Evolutionary conservation across 1,140 invertebrate species (phyloP).

Genomic region (Thaumatotibia leucotreta): DNA sequence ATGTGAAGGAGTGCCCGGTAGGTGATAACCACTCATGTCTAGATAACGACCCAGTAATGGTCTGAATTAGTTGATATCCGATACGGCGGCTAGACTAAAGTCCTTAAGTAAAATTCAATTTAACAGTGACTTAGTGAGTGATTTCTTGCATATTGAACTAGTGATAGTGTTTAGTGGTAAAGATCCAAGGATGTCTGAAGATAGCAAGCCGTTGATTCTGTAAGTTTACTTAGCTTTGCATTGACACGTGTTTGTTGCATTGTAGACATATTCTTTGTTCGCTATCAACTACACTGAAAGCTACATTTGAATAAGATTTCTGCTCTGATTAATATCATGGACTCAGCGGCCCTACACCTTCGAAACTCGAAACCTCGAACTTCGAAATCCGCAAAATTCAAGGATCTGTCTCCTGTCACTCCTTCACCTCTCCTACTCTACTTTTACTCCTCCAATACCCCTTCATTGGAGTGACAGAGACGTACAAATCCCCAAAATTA

Average conservation of each 20-base stretch:
- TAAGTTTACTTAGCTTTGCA: conserved; percentile 34
- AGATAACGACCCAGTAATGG: conserved; percentile 34
- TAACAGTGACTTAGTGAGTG: neutral
- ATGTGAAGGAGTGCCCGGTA: conserved; percentile 43
- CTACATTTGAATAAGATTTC: neutral
- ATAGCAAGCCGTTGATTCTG: conserved; percentile 49
- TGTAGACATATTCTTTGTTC: neutral
- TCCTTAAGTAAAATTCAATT: neutral
- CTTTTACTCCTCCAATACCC: too few species aligned
- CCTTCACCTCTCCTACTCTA: too few species aligned
- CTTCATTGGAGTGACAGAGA: too few species aligned
- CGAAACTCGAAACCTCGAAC: too few species aligned
- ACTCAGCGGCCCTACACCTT: too few species aligned
- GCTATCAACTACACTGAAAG: neutral
- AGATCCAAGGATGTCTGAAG: conserved; percentile 36
- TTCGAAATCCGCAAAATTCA: too few species aligned
- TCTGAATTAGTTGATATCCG: conserved; percentile 24
- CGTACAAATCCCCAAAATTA: too few species aligned
- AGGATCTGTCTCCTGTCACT: too few species aligned
- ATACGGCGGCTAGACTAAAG: neutral
- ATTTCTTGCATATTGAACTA: neutral
- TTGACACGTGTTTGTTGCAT: neutral
- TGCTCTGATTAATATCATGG: too few species aligned
- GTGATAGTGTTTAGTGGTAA: neutral
- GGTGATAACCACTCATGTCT: conserved; percentile 18